phyloP scores from a whole-genome alignment of 2,888 invertebrate species.

The Zaprionus lineosus region DNA sequence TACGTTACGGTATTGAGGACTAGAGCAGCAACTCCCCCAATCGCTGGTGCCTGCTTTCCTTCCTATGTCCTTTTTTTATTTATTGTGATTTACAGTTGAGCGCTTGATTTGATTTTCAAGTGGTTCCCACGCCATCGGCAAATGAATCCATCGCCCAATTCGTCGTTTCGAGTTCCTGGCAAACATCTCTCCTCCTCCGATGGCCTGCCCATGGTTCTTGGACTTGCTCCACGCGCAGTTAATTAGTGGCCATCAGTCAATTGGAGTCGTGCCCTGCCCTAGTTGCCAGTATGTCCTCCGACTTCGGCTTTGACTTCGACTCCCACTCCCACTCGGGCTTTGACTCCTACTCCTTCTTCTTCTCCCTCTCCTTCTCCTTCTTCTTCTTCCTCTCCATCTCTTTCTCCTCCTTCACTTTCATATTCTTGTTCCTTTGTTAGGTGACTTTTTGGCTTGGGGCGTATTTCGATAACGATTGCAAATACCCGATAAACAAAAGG shows the following conservation, averaged over 20 bases:
- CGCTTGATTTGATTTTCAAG: conserved; percentile 82
- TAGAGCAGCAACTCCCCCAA: conserved; percentile 13
- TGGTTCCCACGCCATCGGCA: conserved; percentile 66
- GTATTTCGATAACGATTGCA: conserved; percentile 41
- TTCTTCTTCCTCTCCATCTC: neutral
- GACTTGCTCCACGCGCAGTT: conserved; percentile 67
- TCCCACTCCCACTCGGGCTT: no score
- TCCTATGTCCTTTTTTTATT: conserved; percentile 57
- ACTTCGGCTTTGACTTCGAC: no score
- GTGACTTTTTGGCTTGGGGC: conserved; percentile 27
- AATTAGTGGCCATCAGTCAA: conserved; percentile 82
- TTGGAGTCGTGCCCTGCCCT: conserved; percentile 29
- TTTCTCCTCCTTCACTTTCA: conserved; percentile 2
- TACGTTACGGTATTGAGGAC: neutral
- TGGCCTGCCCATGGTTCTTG: conserved; percentile 15
- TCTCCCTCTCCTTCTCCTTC: no score
- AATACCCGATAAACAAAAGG: conserved; percentile 11
- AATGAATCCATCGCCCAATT: conserved; percentile 14
- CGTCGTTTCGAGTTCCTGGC: conserved; percentile 23
- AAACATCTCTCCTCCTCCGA: conserved; percentile 18
- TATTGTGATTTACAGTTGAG: conserved; percentile 82
- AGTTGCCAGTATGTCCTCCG: no score
- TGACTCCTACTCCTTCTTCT: no score
- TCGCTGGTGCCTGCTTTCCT: conserved; percentile 22
- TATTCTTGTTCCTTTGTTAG: neutral